Evolutionary conservation across 2,888 invertebrate genomes (phyloP).

Genomic region (Drosophila bunnanda): DNA sequence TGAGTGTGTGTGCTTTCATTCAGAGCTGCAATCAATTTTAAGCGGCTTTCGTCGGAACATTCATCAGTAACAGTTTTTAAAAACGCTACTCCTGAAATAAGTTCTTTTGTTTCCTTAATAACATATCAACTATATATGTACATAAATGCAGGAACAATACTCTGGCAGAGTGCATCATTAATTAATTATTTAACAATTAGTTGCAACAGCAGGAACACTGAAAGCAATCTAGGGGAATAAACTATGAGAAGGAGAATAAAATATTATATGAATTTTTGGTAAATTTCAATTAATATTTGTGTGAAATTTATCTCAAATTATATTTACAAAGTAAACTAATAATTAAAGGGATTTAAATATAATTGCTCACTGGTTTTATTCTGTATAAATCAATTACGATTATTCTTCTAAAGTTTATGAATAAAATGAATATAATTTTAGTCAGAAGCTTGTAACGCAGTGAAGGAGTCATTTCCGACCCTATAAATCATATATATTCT

Average conservation of each 20-base stretch:
- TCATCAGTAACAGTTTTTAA: slow-evolving; percentile 2
- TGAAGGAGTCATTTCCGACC: too few relatives aligned
- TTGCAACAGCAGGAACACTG: neutral
- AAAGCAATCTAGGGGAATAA: neutral
- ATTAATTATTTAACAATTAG: slow-evolving; percentile 2
- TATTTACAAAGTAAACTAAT: neutral
- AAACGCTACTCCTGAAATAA: neutral
- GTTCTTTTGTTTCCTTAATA: slow-evolving; percentile 1
- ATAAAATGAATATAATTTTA: too few relatives aligned
- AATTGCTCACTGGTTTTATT: too few relatives aligned
- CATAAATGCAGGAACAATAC: neutral
- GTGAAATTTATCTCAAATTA: neutral
- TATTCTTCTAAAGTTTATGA: too few relatives aligned
- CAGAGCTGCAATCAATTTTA: slow-evolving; percentile 56
- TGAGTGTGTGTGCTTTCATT: slow-evolving; percentile 30
- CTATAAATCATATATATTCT: too few relatives aligned
- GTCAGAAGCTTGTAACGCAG: too few relatives aligned
- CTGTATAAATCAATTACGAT: too few relatives aligned
- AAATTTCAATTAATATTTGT: neutral
- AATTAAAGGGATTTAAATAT: too few relatives aligned
- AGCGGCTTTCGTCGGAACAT: slow-evolving; percentile 40
- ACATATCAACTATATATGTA: neutral
- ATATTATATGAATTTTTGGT: neutral
- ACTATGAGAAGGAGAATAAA: neutral
- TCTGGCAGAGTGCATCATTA: neutral